These are phyloP conservation scores for Danio rerio DNA, from an alignment of 2,113 vertebrate species.

Conservation along the genomic window GRCz12tu NC_133198.1:22209001-22209500, in stretches of 20 bases:
- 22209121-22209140: too few species aligned
- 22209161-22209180: too few species aligned
- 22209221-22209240: background rate
- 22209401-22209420: conserved; percentile 42
- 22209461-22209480: background rate
- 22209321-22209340: background rate
- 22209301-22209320: conserved; percentile 12
- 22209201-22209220: too few species aligned
- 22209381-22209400: conserved; percentile 30
- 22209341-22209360: conserved; percentile 17
- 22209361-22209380: conserved; percentile 38
- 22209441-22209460: background rate
- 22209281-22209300: background rate
- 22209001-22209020: too few species aligned
- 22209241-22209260: background rate
- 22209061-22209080: too few species aligned
- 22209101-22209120: too few species aligned
- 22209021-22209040: too few species aligned
- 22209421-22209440: conserved; percentile 27
- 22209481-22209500: background rate
- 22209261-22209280: background rate
- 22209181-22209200: too few species aligned
- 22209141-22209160: too few species aligned
- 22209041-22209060: too few species aligned
- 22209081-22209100: too few species aligned